These are phyloP conservation scores for Ivindomyrus marchei DNA, from an alignment of 2,113 vertebrate species.

Conservation along the genomic window DNA sequence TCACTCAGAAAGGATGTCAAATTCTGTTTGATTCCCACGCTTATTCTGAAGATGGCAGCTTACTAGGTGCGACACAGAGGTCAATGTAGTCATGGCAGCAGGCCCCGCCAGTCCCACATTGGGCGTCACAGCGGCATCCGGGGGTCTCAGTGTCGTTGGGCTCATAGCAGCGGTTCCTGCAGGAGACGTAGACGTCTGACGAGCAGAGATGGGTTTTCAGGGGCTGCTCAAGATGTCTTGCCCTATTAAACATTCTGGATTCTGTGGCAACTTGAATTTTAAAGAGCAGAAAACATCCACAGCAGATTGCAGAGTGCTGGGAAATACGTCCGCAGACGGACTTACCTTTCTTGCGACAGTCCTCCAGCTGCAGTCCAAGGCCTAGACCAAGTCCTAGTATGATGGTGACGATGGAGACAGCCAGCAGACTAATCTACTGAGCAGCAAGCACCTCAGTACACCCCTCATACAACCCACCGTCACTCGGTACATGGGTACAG, in stretches of 20 bases:
- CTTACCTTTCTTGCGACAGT: conserved; percentile 46
- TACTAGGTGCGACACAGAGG: conserved; percentile 46
- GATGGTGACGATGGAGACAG: conserved; percentile 41
- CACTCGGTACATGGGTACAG: neutral
- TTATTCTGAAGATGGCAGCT: conserved; percentile 15
- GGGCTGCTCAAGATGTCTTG: neutral
- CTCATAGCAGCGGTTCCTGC: conserved; percentile 49
- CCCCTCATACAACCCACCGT: neutral
- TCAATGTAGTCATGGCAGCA: conserved; percentile 56
- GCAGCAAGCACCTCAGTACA: neutral
- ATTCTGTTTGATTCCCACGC: neutral
- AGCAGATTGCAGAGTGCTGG: neutral
- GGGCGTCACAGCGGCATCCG: conserved; percentile 49
- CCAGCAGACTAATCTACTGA: conserved; percentile 41
- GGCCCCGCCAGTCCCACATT: conserved; percentile 33
- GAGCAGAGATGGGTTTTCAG: neutral
- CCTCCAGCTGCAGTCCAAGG: conserved; percentile 50
- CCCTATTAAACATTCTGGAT: neutral
- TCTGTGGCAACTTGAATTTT: neutral
- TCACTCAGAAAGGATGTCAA: neutral
- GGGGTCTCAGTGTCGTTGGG: conserved; percentile 25
- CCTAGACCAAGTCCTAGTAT: conserved; percentile 56
- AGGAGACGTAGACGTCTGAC: conserved; percentile 41
- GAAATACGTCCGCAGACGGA: neutral
- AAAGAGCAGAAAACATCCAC: neutral